These are phyloP conservation scores for Augochlora pura DNA, from an alignment of 1,140 invertebrate genomes.

Conservation along the genomic window DNA sequence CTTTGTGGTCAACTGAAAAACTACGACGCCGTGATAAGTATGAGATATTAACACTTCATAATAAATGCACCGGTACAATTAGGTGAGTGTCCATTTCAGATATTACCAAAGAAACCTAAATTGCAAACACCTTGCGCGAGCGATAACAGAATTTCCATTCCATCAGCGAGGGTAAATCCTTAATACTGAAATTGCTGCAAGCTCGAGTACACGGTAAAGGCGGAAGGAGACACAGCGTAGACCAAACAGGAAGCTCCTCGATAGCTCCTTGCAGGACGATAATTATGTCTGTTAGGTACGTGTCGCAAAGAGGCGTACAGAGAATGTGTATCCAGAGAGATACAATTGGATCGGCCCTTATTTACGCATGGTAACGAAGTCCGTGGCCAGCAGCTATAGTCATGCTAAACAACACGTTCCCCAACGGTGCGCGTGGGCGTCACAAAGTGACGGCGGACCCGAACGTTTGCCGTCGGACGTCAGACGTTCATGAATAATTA, in stretches of 20 bases:
- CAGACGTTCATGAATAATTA: slow-evolving; percentile 71
- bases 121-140: neutral
- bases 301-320: slow-evolving; percentile 44
- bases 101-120: too few relatives aligned
- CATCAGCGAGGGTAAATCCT: neutral
- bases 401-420: slow-evolving; percentile 66
- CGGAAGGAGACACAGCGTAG: slow-evolving; percentile 4
- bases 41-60: too few relatives aligned
- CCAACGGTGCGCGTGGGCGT: slow-evolving; percentile 27
- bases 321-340: slow-evolving; percentile 27
- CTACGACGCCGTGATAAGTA: too few relatives aligned
- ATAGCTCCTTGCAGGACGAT: slow-evolving; percentile 47
- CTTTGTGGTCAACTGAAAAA: too few relatives aligned
- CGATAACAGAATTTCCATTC: slow-evolving; percentile 4
- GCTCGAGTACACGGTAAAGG: neutral
- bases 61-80: too few relatives aligned
- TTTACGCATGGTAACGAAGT: slow-evolving; percentile 22
- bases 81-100: too few relatives aligned
- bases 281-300: slow-evolving; percentile 54
- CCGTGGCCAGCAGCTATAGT: slow-evolving; percentile 45
- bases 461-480: slow-evolving; percentile 58
- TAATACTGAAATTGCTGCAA: neutral
- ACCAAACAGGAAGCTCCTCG: slow-evolving; percentile 41
- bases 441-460: slow-evolving; percentile 60
- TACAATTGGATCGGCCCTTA: slow-evolving; percentile 44